These are phyloP conservation scores for Frankliniella fusca DNA, from an alignment of 2,888 invertebrate genomes.

Conservation along the genomic window DNA sequence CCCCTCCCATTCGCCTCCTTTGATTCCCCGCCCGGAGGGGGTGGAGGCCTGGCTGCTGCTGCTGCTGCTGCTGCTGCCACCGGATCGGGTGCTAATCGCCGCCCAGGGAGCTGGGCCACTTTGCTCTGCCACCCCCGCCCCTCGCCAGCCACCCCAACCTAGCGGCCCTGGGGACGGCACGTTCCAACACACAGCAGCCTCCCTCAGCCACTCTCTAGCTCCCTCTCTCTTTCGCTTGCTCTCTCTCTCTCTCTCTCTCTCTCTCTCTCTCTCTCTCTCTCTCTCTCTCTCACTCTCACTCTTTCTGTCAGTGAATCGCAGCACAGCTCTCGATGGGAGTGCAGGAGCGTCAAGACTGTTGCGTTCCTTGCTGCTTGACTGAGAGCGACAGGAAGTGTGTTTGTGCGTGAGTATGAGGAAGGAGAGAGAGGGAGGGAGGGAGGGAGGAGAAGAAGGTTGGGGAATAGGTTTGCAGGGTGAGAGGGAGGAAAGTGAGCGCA, in stretches of 20 bases:
- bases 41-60: too few species aligned
- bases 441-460: too few species aligned
- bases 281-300: neutral
- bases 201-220: neutral
- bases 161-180: neutral
- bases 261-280: neutral
- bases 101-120: conserved; percentile 18
- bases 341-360: too few species aligned
- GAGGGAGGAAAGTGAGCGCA: too few species aligned
- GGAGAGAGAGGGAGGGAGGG: too few species aligned
- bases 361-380: too few species aligned
- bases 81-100: conserved; percentile 19
- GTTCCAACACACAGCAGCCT: neutral
- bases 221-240: neutral
- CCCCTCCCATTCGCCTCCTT: neutral
- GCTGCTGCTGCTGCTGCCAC: neutral
- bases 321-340: too few species aligned
- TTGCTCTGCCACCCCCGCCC: neutral
- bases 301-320: neutral
- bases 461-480: too few species aligned
- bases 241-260: neutral
- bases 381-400: too few species aligned
- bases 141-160: neutral
- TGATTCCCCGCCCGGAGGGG: neutral
- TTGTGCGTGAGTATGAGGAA: too few species aligned